Base-by-base conservation (phyloP, 1,140 invertebrate species). In the Drosophila parvula region DNA sequence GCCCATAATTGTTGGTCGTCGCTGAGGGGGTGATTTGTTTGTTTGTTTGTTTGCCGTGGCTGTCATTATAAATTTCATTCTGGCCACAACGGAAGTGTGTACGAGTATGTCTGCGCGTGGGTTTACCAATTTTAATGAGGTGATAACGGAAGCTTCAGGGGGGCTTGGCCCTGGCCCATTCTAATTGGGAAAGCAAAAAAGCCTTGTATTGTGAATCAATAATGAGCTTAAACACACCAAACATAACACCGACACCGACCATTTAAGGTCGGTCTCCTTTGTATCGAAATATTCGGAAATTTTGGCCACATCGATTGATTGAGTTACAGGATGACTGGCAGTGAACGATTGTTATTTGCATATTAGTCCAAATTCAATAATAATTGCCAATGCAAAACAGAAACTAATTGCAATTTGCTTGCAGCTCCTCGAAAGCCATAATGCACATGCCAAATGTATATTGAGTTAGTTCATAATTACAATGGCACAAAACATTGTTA, bases 1-100 rank as follows among this genome's bases (percentile, higher is more conserved):
- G 61, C 60, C 68, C 81, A 85, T 84, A 85, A 81, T 81, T 85
- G 78, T 74, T 53, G 76, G 65, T 41, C 64, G 38, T 36, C 22
- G 59, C 45, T 45, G 45, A 28, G 45, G 51, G 47, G 43, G 41
- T 79, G 73, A 53, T 74, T 74, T 74, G 60, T 58, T 61, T 41
- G 55, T 69, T 38, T 74, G 45, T 64, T 40, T 78, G 60, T 73
- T 48, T 57, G 59, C 51, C 77, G 81, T 69, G 61, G 82, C 82
- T 86, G 82, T 86, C 83, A 88, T 88, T 88, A 86, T 88, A 88
- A 88, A 88, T 86, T 86, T 81, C 48, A 79, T 88, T 86, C 63
- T 55, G 62, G 69, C 65, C 70, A 38, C 16, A 73, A 68, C 75
- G 62, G 68, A 79, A 82, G 67, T 70, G 53, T 60, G 51, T 64